phyloP scores from a whole-genome alignment of 2,113 vertebrate genomes.

The Spilogale gracilis region DNA sequence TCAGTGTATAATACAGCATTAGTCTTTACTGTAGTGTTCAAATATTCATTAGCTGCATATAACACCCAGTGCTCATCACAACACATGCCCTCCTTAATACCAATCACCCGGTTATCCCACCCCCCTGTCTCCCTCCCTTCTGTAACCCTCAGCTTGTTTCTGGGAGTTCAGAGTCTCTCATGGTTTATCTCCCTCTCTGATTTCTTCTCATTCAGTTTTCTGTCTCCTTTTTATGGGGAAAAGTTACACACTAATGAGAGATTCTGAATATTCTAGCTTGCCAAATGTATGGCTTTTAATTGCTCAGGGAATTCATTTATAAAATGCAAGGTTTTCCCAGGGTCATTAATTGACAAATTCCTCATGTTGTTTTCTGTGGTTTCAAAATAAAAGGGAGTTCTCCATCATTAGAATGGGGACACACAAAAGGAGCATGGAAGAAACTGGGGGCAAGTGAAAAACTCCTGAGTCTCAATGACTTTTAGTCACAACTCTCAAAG shows the following conservation, averaged over 20 bases:
- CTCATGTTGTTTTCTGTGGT: not conserved
- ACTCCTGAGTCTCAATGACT: not conserved
- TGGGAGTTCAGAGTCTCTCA: not conserved
- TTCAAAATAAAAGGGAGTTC: constrained; percentile 28
- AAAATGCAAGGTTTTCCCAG: not conserved
- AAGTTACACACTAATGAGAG: constrained; percentile 43
- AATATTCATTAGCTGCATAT: no score
- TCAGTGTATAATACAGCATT: no score
- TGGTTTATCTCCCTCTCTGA: not conserved
- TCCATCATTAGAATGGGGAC: not conserved
- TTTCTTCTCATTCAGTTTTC: not conserved
- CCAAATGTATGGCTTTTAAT: constrained; percentile 34
- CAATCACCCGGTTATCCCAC: no score
- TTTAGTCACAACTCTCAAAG: not conserved
- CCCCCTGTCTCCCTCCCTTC: no score
- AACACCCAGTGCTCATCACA: no score
- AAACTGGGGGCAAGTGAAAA: not conserved
- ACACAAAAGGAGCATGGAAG: not conserved
- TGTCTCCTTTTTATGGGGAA: not conserved
- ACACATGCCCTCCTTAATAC: no score
- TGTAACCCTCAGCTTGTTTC: no score
- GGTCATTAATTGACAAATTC: not conserved
- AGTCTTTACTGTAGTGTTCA: no score
- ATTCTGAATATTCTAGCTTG: not conserved
- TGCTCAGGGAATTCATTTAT: constrained; percentile 45